Evolutionary conservation across 1,140 invertebrate species (phyloP), one percentile per base, ranked within the genome.

Genomic region (Anastrepha obliqua): DNA sequence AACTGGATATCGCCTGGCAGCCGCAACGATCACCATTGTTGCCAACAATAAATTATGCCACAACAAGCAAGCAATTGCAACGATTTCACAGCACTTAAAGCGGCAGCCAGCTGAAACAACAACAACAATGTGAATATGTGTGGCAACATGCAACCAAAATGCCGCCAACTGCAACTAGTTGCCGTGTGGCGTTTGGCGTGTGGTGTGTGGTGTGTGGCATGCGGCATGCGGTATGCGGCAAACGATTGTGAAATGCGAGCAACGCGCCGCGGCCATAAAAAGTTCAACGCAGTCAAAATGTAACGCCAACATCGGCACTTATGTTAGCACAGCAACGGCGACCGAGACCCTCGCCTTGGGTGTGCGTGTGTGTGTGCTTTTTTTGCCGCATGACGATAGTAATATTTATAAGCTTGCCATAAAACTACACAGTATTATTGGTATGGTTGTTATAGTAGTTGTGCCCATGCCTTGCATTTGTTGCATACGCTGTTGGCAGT

Each of bases 241-340:
- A 81, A 47, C 47, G 44, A 29, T n/a, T 81, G 74, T 81, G 74
- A 81, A 81, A 81, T 81, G 47, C 11, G 47, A 51, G 74, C 47
- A 15, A 9, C 44, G 47, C 74, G 47, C n/a, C 44, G 74, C 47
- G n/a, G n/a, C 74, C 47, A 81, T 81, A 81, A 81, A 81, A 55
- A 81, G 74, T 81, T 81, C 74, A 81, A 81, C n/a, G 74, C 74
- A 81, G 74, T 81, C 74, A 81, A 81, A 81, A 81, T 81, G 74
- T 81, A 55, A 81, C 42, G 70, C 13, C 3, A 78, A 70, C 65
- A 55, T 55, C 11, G 51, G 51, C 51, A 55, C 51, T 55, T 55
- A 55, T 55, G 51, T 55, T 55, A 0, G 1, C 51, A 55, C 51
- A 55, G 51, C 11, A 55, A 55, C 6, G 51, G 51, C 11, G 74